Evolutionary conservation across 2,113 vertebrate genomes (phyloP), one percentile per base, ranked within the genome.

Genomic region (Mus spicilegus): DNA sequence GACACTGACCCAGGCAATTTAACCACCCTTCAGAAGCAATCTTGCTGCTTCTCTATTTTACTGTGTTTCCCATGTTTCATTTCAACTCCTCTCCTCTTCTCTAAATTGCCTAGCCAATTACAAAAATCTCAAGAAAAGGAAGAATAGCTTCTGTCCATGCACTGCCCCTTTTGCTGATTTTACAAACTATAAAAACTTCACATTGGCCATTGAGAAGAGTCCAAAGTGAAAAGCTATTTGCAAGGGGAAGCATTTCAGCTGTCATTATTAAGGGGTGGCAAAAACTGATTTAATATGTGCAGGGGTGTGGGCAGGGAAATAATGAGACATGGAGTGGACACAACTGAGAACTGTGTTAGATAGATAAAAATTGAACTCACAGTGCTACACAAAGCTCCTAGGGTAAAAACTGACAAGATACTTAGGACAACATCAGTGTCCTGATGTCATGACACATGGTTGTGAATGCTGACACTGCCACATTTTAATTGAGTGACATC

Each of bases 1-100:
- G 80, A 96, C 72, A 69, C 16, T 92, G 90, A 97, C 93, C 75
- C 7, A 5, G 77, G 73, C 20, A 96, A 97, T 98, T 96, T 97
- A 96, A 51, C 61, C 78, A 93, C 77, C 91, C 97, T 97, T 97
- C 96, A 96, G 93, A 89, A 87, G 69, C 28, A 90, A 88, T 97
- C 42, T 96, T 49, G 82, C 73, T 51, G 24, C 36, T 94, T 97
- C 97, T 89, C 89, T 77, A 13, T 93, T 97, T 96, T 96, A 73
- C 33, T 80, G 9, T 73, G 77, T 76, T 92, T 96, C 82, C 36
- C 17, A 70, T 63, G 39, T 75, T 97, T 77, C 30, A 28, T 93
- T 98, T 97, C 91, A 90, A 91, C 30, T 96, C 51, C 95, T 89
- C 82, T 89, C 51, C 65, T 77, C 42, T 19, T 86, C 30, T 89